phyloP scores from a whole-genome alignment of 2,888 invertebrate genomes.

The Anthoptus insignis region DNA sequence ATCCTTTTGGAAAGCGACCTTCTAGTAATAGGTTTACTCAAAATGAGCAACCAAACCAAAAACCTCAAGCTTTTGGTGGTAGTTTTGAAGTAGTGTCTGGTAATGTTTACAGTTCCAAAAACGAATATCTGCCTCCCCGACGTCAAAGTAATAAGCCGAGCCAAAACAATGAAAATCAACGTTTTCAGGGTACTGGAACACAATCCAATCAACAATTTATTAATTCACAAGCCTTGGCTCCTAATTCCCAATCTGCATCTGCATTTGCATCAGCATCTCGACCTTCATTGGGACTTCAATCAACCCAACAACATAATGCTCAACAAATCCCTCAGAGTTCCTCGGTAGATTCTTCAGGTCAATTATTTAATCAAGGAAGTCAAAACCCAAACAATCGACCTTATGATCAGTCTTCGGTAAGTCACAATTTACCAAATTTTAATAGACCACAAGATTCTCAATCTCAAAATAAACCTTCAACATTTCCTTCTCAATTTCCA shows the following conservation, averaged over 20 bases:
- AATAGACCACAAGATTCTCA: not conserved
- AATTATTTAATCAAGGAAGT: not conserved
- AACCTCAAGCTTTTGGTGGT: conserved; percentile 5
- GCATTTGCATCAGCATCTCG: conserved; percentile 34
- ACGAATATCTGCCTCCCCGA: conserved; percentile 17
- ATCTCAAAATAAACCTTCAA: conserved; percentile 23
- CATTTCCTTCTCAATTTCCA: conserved; percentile 50
- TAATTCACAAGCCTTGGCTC: conserved; percentile 15
- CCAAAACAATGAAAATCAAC: conserved; percentile 28
- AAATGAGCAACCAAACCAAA: conserved; percentile 21
- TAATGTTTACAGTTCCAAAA: conserved; percentile 24
- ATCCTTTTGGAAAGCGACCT: conserved; percentile 26
- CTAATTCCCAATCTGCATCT: conserved; percentile 35
- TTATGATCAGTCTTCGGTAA: not conserved
- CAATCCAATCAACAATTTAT: conserved; percentile 11
- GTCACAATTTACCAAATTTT: not conserved
- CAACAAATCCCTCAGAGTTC: conserved; percentile 10
- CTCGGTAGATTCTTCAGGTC: not conserved
- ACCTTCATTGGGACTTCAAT: conserved; percentile 19
- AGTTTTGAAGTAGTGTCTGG: conserved; percentile 34
- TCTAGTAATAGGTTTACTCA: conserved; percentile 19
- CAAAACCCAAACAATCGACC: conserved; percentile 7
- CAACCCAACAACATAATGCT: not conserved
- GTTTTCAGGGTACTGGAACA: conserved; percentile 13
- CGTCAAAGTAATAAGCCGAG: conserved; percentile 8